These are phyloP conservation scores for Sciurus niger DNA, from an alignment of 2,113 vertebrate genomes.

Conservation along the genomic window DNA sequence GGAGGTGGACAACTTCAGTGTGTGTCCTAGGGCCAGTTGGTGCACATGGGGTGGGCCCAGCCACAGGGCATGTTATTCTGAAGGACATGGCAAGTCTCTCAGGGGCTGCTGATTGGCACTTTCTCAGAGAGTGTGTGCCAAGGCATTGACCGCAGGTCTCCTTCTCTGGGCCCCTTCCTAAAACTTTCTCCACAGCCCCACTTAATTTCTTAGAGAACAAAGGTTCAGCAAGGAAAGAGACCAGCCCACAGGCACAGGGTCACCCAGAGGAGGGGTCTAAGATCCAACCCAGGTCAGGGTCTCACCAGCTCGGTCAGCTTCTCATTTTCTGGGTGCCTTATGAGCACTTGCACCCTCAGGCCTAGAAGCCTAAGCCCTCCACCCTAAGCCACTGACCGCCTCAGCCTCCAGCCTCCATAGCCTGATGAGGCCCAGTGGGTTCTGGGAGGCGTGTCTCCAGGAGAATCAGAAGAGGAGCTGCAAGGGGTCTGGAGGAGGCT, in stretches of 20 bases:
- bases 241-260: background rate
- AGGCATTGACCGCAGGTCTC: background rate
- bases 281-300: background rate
- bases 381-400: background rate
- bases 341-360: background rate
- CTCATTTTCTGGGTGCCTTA: background rate
- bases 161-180: background rate
- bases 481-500: background rate
- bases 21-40: too few species aligned
- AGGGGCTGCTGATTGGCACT: background rate
- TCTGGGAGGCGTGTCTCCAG: background rate
- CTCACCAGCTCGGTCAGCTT: background rate
- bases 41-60: background rate
- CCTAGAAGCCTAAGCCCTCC: background rate
- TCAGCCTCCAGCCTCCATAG: background rate
- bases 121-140: background rate
- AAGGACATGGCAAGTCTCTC: too few species aligned
- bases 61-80: rapidly evolving
- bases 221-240: background rate
- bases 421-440: background rate
- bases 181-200: background rate
- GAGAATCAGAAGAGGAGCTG: background rate
- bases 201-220: background rate
- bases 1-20: background rate
- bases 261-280: background rate